These are phyloP conservation scores for Tiaroga cobitis DNA, from an alignment of 2,797 vertebrate species.

Conservation along the genomic window DNA sequence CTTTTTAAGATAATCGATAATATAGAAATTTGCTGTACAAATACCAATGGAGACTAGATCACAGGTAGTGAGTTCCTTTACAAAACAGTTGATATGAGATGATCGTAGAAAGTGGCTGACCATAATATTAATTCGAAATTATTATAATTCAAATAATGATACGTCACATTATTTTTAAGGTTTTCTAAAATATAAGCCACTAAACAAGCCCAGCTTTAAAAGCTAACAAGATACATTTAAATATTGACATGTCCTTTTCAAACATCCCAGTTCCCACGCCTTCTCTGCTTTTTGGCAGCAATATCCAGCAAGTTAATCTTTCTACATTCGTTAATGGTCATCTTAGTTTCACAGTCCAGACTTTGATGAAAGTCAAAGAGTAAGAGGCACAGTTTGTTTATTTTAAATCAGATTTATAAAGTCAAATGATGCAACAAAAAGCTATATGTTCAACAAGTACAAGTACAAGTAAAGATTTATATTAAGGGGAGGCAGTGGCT, in stretches of 20 bases:
- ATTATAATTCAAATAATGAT: conserved; percentile 15
- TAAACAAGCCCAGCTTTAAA: neutral
- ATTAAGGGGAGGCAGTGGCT: too few species aligned
- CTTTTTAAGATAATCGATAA: neutral
- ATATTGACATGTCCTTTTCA: conserved; percentile 60
- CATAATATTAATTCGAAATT: neutral
- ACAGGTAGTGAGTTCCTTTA: neutral
- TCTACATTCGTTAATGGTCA: conserved; percentile 53
- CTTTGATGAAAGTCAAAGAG: conserved; percentile 41
- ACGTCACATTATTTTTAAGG: conserved; percentile 4
- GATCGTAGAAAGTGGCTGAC: neutral
- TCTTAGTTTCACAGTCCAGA: conserved; percentile 37
- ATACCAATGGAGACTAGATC: neutral
- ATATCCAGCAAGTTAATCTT: conserved; percentile 43
- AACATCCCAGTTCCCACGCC: conserved; percentile 60
- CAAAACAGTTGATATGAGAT: neutral
- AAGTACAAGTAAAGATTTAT: too few species aligned
- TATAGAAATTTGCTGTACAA: neutral
- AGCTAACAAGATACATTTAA: conserved; percentile 36
- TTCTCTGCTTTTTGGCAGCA: conserved; percentile 53
- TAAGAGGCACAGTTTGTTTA: conserved; percentile 40
- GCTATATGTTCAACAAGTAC: too few species aligned
- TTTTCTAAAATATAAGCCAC: conserved; percentile 33
- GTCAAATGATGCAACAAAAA: neutral
- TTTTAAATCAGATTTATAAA: conserved; percentile 35